These are phyloP conservation scores for Acrossocheilus wenchowensis DNA, from an alignment of 2,797 vertebrate genomes.

Conservation along the genomic window DNA sequence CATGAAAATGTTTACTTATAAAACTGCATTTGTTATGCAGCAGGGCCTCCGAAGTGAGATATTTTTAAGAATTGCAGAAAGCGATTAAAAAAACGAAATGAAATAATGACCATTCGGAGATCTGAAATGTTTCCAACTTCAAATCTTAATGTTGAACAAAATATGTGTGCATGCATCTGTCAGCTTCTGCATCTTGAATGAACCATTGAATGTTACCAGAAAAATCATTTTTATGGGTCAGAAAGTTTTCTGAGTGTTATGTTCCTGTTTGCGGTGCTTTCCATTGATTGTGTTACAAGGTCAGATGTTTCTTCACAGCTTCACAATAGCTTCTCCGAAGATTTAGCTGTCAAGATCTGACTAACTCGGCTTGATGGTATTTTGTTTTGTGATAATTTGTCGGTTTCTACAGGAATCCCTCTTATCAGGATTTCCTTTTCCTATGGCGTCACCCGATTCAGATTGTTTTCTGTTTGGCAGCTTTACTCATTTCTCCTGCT, in stretches of 20 bases:
- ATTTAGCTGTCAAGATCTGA: neutral
- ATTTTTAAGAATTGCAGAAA: no score
- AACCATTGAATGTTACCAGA: neutral
- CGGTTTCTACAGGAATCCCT: neutral
- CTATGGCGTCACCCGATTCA: neutral
- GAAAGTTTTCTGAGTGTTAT: neutral
- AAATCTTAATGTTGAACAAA: no score
- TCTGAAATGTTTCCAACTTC: no score
- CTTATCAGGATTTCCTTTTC: constrained; percentile 22
- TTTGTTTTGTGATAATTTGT: neutral
- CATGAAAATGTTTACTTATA: no score
- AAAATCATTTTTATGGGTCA: neutral
- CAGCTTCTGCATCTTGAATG: no score
- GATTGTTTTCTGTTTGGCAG: constrained; percentile 23
- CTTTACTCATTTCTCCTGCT: constrained; percentile 6
- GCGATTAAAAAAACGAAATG: no score
- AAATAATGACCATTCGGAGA: no score
- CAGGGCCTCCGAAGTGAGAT: no score
- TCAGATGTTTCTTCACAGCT: neutral
- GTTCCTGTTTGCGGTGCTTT: neutral
- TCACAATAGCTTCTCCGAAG: neutral
- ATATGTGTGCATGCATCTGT: no score
- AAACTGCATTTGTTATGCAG: no score
- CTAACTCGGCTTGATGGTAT: neutral
- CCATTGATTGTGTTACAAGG: neutral